Base-by-base conservation (phyloP, 2,797 vertebrate species). In the Poecilia picta region DNA sequence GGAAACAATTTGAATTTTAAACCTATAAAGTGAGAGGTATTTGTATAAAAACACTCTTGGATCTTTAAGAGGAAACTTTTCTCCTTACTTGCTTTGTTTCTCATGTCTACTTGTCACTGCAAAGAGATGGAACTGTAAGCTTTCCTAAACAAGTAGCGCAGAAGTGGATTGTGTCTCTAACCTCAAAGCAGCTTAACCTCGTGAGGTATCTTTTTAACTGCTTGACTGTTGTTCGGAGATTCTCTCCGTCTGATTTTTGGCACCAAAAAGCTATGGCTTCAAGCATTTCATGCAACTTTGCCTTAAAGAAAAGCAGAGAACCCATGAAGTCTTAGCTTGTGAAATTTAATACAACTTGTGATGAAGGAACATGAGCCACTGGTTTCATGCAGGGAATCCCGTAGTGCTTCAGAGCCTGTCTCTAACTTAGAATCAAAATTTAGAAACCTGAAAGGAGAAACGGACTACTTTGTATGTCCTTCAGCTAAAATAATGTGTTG, bases 181-280 rank as follows among this genome's bases (percentile, higher is more conserved):
- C 43, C 68, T 75, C 23, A 89, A 87, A 78, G 77, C 53, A 53
- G 76, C n/a, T 74, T n/a, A n/a, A n/a, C 80, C 51, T 74, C 2
- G 1, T 62, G 47, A 47, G n/a, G 18, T 46, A n/a, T n/a, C 8
- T 57, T 73, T 62, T 53, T 68, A 73, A 43, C 57, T 84, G 73
- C 28, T 76, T 84, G 64, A 81, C 75, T 73, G n/a, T n/a, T n/a
- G n/a, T n/a, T 41, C 33, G 57, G 28, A 47, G 49, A 55, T 79
- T 75, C 72, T 43, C 62, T 45, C 70, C 77, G 46, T 74, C 86
- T 73, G 75, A 64, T 85, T 74, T 77, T 85, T 79, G 64, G 66
- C 57, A 39, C 33, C 72, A 71, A 77, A 72, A 57, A 74, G 39
- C 70, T 33, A 31, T 20, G 43, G 8, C 39, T 46, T 23, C 39